phyloP scores from a whole-genome alignment of 1,140 invertebrate species.

The Ceratitis capitata region DNA sequence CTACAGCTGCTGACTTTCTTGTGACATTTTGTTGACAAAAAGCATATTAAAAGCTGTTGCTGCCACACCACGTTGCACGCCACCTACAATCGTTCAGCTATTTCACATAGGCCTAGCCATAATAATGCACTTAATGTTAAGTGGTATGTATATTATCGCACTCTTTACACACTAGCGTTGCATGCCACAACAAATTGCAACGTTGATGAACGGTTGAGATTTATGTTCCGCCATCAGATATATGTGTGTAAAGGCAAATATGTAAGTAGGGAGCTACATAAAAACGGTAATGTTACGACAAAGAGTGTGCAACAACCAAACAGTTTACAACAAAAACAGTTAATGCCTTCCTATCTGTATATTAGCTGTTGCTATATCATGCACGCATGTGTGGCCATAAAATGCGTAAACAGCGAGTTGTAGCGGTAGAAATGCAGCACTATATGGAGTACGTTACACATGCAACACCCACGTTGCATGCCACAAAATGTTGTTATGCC shows the following conservation, averaged over 20 bases:
- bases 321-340: not conserved
- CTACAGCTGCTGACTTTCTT: not conserved
- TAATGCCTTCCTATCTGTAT: not conserved
- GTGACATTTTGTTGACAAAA: constrained; percentile 12
- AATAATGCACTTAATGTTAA: not conserved
- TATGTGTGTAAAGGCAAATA: not conserved
- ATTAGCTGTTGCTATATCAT: not conserved
- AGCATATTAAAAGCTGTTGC: not conserved
- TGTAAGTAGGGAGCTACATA: not conserved
- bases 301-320: not conserved
- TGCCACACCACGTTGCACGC: not conserved
- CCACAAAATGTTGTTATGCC: constrained; percentile 4
- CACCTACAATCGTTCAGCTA: not conserved
- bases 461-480: not conserved
- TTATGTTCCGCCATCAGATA: not conserved
- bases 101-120: not conserved
- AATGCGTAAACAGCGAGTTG: not conserved
- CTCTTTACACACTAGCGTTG: not conserved
- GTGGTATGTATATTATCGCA: not conserved
- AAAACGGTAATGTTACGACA: not conserved
- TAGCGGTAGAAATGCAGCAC: no score
- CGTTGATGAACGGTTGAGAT: not conserved
- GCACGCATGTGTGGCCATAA: not conserved
- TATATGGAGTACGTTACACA: not conserved
- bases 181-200: constrained; percentile 9